Evolutionary conservation across 2,797 vertebrate species (phyloP), one percentile per base, ranked within the genome.

Genomic region (Diceros bicornis): DNA sequence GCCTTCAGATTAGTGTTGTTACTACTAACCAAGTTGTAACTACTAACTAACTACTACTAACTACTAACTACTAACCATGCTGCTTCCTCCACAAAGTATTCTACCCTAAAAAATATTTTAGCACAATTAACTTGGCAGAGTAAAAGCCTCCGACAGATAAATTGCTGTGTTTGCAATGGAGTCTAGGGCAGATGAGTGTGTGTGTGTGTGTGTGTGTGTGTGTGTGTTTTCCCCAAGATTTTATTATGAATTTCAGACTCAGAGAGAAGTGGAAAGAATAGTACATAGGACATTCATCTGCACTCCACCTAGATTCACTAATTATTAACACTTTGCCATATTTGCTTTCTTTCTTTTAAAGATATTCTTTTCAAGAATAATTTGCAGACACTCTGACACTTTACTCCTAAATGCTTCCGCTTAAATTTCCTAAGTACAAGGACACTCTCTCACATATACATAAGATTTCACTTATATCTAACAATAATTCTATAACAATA

Each of bases 61-160:
- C n/a, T n/a, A n/a, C n/a, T n/a, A n/a, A 74, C 57, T n/a, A 74
- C 18, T 59, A 81, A 81, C 16, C 44, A 69, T 23, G 25, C 29
- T 95, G 37, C 59, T 89, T 92, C 59, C 61, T 86, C 21, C 29
- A 9, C 64, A 74, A 86, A 64, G 72, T 89, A 90, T 89, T 93
- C n/a, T 32, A 59, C 59, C n/a, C 21, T 75, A 66, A 85, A 41
- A 92, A 41, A 61, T 66, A 34, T 75, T 75, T 84, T 47, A 81
- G 72, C n/a, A 89, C 12, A 41, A 79, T 85, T 85, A 72, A 18
- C 74, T 90, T 18, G 69, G 6, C 34, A 79, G 79, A 50, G 72
- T 85, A 89, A 89, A 11, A 69, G 2, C 14, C 7, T 85, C 37
- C 57, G 52, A 37, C 21, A 72, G 47, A 72, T 84, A 68, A 62